phyloP scores from a whole-genome alignment of 2,797 vertebrate species.

The Pangasius sanitwongsei region DNA sequence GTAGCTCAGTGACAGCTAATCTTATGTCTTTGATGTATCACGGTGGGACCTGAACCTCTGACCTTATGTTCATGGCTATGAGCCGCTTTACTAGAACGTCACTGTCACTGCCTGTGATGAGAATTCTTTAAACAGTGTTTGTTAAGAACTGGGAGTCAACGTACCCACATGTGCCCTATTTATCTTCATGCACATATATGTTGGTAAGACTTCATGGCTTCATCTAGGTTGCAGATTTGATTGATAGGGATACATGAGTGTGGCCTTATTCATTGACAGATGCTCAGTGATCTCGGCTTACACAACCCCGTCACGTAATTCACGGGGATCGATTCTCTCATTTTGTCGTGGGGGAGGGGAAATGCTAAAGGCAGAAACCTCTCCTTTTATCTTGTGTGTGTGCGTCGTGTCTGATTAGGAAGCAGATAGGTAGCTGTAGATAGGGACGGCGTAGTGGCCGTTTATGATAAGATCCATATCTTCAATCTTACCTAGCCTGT shows the following conservation, averaged over 20 bases:
- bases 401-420: neutral
- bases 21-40: slow-evolving; percentile 29
- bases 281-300: slow-evolving; percentile 42
- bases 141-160: neutral
- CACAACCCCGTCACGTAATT: slow-evolving; percentile 42
- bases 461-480: neutral
- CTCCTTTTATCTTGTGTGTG: slow-evolving; percentile 4
- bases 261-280: slow-evolving; percentile 43
- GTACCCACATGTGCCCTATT: neutral
- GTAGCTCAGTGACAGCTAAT: slow-evolving; percentile 19
- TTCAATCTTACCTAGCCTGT: neutral
- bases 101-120: slow-evolving; percentile 11
- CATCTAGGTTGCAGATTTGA: slow-evolving; percentile 39
- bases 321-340: slow-evolving; percentile 47
- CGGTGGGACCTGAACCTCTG: slow-evolving; percentile 9
- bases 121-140: slow-evolving; percentile 6
- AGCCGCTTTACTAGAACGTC: slow-evolving; percentile 8
- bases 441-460: neutral
- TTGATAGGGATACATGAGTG: slow-evolving; percentile 47
- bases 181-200: neutral
- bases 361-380: slow-evolving; percentile 13
- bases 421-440: neutral
- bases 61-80: slow-evolving; percentile 31
- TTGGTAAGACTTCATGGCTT: neutral
- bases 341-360: slow-evolving; percentile 29